Base-by-base conservation (phyloP, 1,140 invertebrate genomes). In the Trichonephila clavipes region DNA sequence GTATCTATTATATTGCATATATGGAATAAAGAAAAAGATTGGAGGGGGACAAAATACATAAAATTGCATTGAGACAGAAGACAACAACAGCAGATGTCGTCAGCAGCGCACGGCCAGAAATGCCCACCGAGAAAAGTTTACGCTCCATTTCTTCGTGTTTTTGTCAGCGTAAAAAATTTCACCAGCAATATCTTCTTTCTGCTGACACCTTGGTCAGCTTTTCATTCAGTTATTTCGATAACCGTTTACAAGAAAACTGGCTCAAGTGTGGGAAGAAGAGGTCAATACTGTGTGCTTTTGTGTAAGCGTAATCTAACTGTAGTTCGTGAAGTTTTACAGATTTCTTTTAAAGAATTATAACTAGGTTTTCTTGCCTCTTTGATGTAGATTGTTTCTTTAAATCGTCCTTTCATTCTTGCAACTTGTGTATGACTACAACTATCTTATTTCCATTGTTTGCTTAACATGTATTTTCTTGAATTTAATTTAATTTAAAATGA, bases 191-290 rank as follows among this genome's bases (percentile, higher is more conserved):
- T 88, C 86, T 88, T 58, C 86, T 88, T 88, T 88, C 62, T 85
- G 86, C 86, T 88, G 86, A 88, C 86, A 88, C 86, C 86, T 88
- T 88, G 86, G 86, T 88, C 86, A 88, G 62, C 86, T 88, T 88
- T 88, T 64, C 86, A 88, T 88, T 88, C 61, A n/a, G 59, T 88
- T 88, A 88, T 88, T 85, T 88, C 34, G 28, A 34, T 18, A 61
- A 12, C 28, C 8, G 34, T 18, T 19, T 64, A 19, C 40, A 88
- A 64, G 28, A 64, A 88, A 59, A 88, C n/a, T 88, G 86, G 62
- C 64, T 21, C 59, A 88, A 64, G 34, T 44, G 44, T 3, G 12
- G 66, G 7, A 51, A 51, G 51, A 1, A 51, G 10, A 1, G 7
- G 51, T 51, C 51, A 51, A 51, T 51, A 51, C 51, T 51, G 51